Evolutionary conservation across 2,797 vertebrate genomes (phyloP).

Genomic region (Oryzias sinensis): DNA sequence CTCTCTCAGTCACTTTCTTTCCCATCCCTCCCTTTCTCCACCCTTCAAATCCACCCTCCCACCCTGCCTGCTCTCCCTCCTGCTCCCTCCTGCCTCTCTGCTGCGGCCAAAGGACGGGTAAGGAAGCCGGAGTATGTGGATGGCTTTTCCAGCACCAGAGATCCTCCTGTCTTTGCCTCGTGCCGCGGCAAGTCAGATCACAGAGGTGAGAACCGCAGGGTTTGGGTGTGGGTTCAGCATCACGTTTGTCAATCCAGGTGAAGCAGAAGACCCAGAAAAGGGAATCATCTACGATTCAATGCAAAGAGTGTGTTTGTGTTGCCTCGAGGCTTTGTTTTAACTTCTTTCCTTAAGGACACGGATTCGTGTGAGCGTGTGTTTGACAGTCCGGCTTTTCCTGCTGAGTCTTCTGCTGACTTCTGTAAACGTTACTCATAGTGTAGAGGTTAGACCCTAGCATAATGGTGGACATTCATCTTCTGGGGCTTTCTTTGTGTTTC

Average conservation of each 20-base stretch:
- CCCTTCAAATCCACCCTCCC: slow-evolving; percentile 54
- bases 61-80: slow-evolving; percentile 46
- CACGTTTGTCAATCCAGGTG: slow-evolving; percentile 39
- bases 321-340: slow-evolving; percentile 30
- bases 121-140: slow-evolving; percentile 92
- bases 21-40: slow-evolving; percentile 64
- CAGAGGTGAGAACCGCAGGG: slow-evolving; percentile 75
- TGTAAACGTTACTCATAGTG: slow-evolving; percentile 8
- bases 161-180: slow-evolving; percentile 77
- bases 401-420: slow-evolving; percentile 20
- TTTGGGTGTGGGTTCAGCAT: slow-evolving; percentile 41
- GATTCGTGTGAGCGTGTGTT: slow-evolving; percentile 15
- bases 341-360: slow-evolving; percentile 28
- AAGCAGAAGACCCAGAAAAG: slow-evolving; percentile 35
- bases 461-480: slow-evolving; percentile 30
- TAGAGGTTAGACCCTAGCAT: slow-evolving; percentile 29
- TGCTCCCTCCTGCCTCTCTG: slow-evolving; percentile 55
- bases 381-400: slow-evolving; percentile 27
- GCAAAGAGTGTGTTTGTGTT: slow-evolving; percentile 26
- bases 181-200: slow-evolving; percentile 75
- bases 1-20: slow-evolving; percentile 56
- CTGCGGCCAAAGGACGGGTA: slow-evolving; percentile 82
- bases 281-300: slow-evolving; percentile 15
- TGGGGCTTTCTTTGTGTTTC: slow-evolving; percentile 35
- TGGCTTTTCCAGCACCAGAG: slow-evolving; percentile 83